Evolutionary conservation across 2,797 vertebrate species (phyloP), one percentile per base, ranked within the genome.

Genomic region (Sebastes taczanowskii): DNA sequence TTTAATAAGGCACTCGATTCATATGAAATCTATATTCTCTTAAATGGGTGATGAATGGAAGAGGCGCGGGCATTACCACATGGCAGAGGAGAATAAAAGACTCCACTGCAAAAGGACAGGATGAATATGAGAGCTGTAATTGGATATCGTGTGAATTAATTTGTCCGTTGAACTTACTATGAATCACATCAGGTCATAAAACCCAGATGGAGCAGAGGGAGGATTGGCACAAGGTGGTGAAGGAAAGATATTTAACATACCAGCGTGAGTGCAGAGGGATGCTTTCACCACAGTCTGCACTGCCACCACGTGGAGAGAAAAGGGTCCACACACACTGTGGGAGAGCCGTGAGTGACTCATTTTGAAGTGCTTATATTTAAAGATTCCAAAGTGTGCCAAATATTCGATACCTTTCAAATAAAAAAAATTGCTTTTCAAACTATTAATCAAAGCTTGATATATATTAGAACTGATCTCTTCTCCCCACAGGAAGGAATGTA

Each of bases 111-210:
- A 68, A 68, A 76, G 70, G 78, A 85, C 61, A 18, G 22, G 76
- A 72, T 52, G 62, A 87, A 85, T 56, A 72, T 84, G 71, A 83
- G 83, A 11, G 81, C 83, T 80, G 81, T 87, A 84, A 88, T 73
- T 77, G 83, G 74, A 87, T 77, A 75, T 74, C 59, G 35, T 84
- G 87, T 81, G 74, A 89, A 89, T 91, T 91, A 86, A 91, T 92
- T 84, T 91, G 86, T 69, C 68, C 74, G 66, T 65, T 68, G 90
- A 86, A 89, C 90, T 86, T 71, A 80, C 73, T 66, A 87, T 90
- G 89, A 91, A 88, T 92, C 82, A 87, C 77, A 87, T 77, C 71
- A 74, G 87, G 77, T 83, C 74, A 77, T 84, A 86, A 92, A 89
- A 80, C 25, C 81, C 86, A 81, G 86, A 89, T 85, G 83, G 84